Evolutionary conservation across 2,113 vertebrate species (phyloP), one percentile per base, ranked within the genome.

Genomic region (Rutilus rutilus): DNA sequence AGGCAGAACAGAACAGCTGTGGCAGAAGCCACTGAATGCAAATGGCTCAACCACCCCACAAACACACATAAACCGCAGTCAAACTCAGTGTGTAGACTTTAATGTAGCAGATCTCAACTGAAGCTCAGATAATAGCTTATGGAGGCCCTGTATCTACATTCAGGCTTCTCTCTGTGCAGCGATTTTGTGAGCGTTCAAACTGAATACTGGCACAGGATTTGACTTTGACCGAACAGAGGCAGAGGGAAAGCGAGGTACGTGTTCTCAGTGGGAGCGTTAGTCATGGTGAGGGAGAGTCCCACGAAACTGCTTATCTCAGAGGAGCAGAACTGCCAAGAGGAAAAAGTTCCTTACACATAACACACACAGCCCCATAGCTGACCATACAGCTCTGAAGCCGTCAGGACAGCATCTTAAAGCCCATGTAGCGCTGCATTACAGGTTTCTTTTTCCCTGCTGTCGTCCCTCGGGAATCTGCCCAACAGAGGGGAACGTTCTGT

Each of bases 301-400:
- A 50, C 75, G 50, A 50, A 75, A 78, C 64, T 71, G 86, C 86
- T 90, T 89, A 90, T 90, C 88, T 86, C 76, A 45, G 45, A 86
- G 87, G 83, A 89, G 71, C 90, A 90, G 90, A 77, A 65, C 62
- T 86, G 88, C 90, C 83, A 87, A 85, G 52, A 89, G 87, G 75
- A 54, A 81, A 83, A 81, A 80, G 69, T 76, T 75, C 65, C 42
- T 45, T 82, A 71, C 33, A n/a, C 67, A 25, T 21, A 62, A 84
- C 84, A 47, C 76, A 86, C 69, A 50, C 11, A 19, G 25, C 76
- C 54, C 45, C 75, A 65, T 54, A 85, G 47, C 23, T 85, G 75
- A 80, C 75, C 87, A 88, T 57, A 57, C 78, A 47, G 25, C 74
- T 76, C 64, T 81, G 59, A 73, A 82, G 69, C 23, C 47, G n/a